phyloP scores from a whole-genome alignment of 1,140 invertebrate species.

The Drosophila murphyi region DNA sequence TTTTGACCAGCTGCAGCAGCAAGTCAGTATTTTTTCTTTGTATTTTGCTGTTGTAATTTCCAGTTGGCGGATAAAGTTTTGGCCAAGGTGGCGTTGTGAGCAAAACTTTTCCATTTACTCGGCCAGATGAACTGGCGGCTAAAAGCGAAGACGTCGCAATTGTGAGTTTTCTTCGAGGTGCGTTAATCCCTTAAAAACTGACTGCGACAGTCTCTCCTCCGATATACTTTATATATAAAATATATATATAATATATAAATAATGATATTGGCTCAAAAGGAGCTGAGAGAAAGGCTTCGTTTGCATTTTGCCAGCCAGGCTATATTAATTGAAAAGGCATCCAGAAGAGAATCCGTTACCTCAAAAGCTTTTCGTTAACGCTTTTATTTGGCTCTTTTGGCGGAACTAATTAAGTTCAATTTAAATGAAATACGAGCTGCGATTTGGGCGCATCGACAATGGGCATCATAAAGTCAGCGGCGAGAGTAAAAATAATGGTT shows the following conservation, averaged over 20 bases:
- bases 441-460: conserved; percentile 72
- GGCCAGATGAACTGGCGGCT: conserved; percentile 69
- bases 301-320: not conserved
- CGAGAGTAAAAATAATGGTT: conserved; percentile 66
- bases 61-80: conserved; percentile 63
- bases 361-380: not conserved
- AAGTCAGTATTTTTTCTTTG: conserved; percentile 39
- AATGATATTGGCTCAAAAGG: too few relatives aligned
- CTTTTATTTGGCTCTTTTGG: conserved; percentile 56
- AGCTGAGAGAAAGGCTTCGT: conserved; percentile 2
- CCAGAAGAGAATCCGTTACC: conserved; percentile 47
- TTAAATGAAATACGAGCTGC: conserved; percentile 81
- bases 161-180: conserved; percentile 34
- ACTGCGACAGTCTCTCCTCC: conserved; percentile 21
- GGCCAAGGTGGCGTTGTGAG: conserved; percentile 57
- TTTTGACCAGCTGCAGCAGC: conserved; percentile 48
- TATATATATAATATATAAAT: too few relatives aligned
- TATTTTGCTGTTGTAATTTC: conserved; percentile 47
- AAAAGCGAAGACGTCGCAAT: conserved; percentile 8
- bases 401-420: conserved; percentile 81
- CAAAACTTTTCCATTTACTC: conserved; percentile 83
- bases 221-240: too few relatives aligned
- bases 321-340: conserved; percentile 71
- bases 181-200: conserved; percentile 45
- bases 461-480: conserved; percentile 77